phyloP scores from a whole-genome alignment of 2,797 vertebrate species.

The Phylloscopus collybita region DNA sequence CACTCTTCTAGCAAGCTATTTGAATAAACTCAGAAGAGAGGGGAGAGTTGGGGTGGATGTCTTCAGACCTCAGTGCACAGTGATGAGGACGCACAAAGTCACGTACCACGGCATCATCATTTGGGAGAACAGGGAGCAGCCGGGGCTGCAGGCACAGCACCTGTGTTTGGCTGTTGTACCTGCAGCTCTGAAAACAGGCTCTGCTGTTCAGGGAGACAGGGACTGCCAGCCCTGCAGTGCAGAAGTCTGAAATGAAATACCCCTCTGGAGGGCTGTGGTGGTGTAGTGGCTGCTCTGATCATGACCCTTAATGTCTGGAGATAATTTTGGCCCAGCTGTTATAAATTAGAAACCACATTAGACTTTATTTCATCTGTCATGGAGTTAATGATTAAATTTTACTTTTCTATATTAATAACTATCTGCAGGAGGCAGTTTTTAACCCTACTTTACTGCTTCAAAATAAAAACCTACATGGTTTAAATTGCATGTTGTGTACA shows the following conservation, averaged over 20 bases:
- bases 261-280: neutral
- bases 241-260: neutral
- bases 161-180: neutral
- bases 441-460: neutral
- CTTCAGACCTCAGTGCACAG: neutral
- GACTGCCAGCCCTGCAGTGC: neutral
- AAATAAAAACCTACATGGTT: neutral
- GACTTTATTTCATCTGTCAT: neutral
- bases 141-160: neutral
- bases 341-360: neutral
- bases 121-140: neutral
- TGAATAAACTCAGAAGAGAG: neutral
- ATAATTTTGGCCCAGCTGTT: neutral
- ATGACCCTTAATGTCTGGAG: neutral
- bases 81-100: rapidly evolving
- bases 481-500: neutral
- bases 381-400: neutral
- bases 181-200: neutral
- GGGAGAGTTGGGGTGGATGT: neutral
- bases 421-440: neutral
- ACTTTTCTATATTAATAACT: neutral
- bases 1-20: neutral
- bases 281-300: neutral
- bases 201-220: neutral
- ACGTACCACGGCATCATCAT: rapidly evolving